Evolutionary conservation across 2,113 vertebrate genomes (phyloP).

Genomic region (Barnardius zonarius): DNA sequence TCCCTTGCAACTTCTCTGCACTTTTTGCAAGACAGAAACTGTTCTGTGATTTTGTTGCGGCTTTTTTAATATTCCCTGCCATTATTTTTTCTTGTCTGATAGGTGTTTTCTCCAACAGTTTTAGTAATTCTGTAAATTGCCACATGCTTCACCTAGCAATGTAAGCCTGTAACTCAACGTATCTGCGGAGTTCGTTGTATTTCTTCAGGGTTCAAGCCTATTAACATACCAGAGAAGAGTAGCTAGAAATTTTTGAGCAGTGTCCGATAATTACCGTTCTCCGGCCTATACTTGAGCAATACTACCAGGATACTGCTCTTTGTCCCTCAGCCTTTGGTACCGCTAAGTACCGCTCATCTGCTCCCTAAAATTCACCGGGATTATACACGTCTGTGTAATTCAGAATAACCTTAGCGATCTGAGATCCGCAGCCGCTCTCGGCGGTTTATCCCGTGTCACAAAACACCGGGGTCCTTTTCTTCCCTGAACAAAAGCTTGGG

Average conservation of each 20-base stretch:
- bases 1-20: neutral
- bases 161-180: neutral
- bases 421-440: neutral
- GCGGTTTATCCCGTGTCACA: neutral
- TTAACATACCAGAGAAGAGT: neutral
- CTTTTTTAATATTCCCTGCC: neutral
- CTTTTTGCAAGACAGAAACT: neutral
- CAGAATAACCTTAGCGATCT: neutral
- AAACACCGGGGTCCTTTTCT: neutral
- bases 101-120: neutral
- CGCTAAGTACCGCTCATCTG: neutral
- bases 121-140: neutral
- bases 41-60: neutral
- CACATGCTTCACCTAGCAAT: neutral
- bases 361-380: neutral
- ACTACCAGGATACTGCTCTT: neutral
- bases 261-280: neutral
- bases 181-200: neutral
- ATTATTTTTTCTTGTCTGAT: neutral
- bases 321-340: neutral
- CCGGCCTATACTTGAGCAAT: neutral
- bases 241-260: neutral
- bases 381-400: neutral
- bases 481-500: constrained; percentile 29
- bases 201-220: neutral